phyloP scores from a whole-genome alignment of 2,113 vertebrate genomes.

The Percina caprodes region DNA sequence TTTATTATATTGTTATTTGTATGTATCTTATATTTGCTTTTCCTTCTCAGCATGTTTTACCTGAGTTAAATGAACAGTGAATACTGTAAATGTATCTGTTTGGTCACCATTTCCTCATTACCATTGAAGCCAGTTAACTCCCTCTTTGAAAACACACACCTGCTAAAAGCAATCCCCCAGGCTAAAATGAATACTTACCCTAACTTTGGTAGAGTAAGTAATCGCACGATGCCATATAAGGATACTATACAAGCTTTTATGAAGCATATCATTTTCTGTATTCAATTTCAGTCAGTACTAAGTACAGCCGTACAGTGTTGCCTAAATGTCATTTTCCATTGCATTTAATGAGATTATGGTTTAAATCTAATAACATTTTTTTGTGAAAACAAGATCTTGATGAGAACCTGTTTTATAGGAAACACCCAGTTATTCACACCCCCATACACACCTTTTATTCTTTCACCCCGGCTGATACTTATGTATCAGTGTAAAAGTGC shows the following conservation, averaged over 20 bases:
- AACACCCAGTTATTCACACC: conserved; percentile 59
- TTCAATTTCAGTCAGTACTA: neutral
- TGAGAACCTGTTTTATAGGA: conserved; percentile 58
- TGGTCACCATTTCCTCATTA: neutral
- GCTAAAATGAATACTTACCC: neutral
- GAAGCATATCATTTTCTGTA: neutral
- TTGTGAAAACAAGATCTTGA: conserved; percentile 19
- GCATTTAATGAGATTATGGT: neutral
- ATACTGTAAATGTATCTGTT: neutral
- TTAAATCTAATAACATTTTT: neutral
- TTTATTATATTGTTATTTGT: neutral
- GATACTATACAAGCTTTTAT: neutral
- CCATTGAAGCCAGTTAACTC: neutral
- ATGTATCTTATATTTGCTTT: neutral
- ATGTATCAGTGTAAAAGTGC: conserved; percentile 1
- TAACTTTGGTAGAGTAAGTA: neutral
- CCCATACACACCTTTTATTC: conserved; percentile 29
- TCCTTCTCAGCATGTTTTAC: neutral
- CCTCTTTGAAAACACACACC: neutral
- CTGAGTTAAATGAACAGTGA: neutral
- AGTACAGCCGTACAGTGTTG: neutral
- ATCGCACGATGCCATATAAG: neutral
- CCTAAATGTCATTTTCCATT: neutral
- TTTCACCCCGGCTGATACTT: no score
- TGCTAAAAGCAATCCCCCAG: neutral